These are phyloP conservation scores for Ostrea edulis DNA, from an alignment of 1,140 invertebrate species.

Conservation along the genomic window DNA sequence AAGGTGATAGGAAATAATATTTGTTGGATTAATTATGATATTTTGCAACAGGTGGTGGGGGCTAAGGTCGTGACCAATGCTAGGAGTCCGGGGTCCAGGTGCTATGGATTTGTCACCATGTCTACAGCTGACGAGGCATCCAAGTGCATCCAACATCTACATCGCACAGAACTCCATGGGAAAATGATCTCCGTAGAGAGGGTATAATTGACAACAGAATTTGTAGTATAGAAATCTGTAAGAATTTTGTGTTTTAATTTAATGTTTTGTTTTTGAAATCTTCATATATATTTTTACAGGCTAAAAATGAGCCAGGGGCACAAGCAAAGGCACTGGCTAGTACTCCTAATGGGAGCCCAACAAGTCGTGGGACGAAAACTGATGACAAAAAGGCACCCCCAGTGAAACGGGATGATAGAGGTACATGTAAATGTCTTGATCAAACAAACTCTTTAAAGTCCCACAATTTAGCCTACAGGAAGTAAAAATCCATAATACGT, in stretches of 20 bases:
- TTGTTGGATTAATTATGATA: too few species aligned
- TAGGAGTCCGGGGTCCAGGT: constrained; percentile 91
- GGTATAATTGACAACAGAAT: constrained; percentile 79
- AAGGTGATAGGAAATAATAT: background rate
- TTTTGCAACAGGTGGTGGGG: constrained; percentile 83
- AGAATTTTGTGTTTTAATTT: background rate
- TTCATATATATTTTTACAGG: constrained; percentile 59
- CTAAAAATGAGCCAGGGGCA: constrained; percentile 75
- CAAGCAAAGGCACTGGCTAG: constrained; percentile 54
- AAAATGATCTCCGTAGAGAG: constrained; percentile 96
- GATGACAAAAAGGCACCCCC: constrained; percentile 61
- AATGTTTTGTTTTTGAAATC: background rate
- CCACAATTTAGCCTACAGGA: too few species aligned
- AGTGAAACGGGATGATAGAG: constrained; percentile 63
- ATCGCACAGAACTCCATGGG: constrained; percentile 94
- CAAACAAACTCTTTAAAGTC: background rate
- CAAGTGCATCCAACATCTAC: constrained; percentile 92
- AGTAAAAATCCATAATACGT: too few species aligned
- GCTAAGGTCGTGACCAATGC: constrained; percentile 98
- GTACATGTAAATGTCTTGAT: constrained; percentile 13
- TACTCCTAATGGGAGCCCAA: constrained; percentile 52
- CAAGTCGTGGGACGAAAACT: constrained; percentile 43
- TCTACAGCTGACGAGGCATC: constrained; percentile 91
- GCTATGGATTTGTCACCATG: constrained; percentile 98
- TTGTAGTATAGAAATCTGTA: background rate